Evolutionary conservation across 2,113 vertebrate genomes (phyloP).

Genomic region (Phoxinus phoxinus): DNA sequence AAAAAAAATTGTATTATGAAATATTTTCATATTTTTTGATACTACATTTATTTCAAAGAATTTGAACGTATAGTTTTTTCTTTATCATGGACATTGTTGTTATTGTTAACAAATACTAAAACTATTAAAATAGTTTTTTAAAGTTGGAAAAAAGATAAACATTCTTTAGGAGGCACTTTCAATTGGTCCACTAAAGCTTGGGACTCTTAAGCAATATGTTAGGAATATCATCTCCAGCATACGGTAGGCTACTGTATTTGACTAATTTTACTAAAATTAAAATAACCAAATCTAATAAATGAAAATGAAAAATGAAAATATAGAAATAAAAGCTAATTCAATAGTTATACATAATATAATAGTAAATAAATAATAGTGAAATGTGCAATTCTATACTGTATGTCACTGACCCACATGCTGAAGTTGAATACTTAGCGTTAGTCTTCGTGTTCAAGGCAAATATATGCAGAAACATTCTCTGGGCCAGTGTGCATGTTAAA

Average conservation of each 20-base stretch:
- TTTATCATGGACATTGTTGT: not conserved
- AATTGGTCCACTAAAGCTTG: too few species aligned
- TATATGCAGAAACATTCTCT: constrained; percentile 1
- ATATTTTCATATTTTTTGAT: not conserved
- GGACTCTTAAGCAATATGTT: too few species aligned
- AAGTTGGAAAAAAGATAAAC: not conserved
- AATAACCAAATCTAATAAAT: too few species aligned
- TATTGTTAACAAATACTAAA: not conserved
- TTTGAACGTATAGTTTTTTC: not conserved
- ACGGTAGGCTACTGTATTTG: too few species aligned
- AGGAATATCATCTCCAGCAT: too few species aligned
- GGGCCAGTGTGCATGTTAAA: not conserved
- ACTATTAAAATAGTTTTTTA: not conserved
- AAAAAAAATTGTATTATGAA: too few species aligned
- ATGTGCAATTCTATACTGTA: not conserved
- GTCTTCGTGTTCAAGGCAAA: not conserved
- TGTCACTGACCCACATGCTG: not conserved
- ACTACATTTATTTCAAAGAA: too few species aligned
- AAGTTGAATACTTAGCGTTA: not conserved
- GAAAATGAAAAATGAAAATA: not conserved
- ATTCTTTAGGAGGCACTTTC: too few species aligned
- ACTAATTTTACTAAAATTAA: too few species aligned
- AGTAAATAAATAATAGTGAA: not conserved
- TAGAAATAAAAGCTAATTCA: not conserved
- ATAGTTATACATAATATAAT: not conserved